phyloP scores from a whole-genome alignment of 2,888 invertebrate species.

The Sminthurides aquaticus region DNA sequence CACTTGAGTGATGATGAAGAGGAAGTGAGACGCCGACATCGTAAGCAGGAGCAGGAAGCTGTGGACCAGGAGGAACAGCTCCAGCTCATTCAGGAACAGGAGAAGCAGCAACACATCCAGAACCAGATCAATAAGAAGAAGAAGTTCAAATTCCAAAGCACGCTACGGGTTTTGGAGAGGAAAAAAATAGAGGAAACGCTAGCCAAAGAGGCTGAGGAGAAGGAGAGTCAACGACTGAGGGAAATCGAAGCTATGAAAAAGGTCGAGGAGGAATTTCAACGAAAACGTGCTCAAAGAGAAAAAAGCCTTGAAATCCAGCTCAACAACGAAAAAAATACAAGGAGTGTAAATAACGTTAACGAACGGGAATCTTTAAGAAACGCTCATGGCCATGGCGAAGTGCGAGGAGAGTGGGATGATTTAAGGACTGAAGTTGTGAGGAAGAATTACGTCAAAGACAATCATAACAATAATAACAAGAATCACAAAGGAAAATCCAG shows the following conservation, averaged over 20 bases:
- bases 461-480: not conserved
- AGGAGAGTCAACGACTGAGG: conserved; percentile 60
- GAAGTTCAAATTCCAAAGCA: conserved; percentile 75
- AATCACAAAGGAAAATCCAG: not conserved
- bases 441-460: no score
- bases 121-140: conserved; percentile 47
- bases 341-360: not conserved
- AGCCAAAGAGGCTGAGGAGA: conserved; percentile 63
- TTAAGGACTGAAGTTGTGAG: no score
- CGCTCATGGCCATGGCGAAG: not conserved
- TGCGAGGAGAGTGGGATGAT: not conserved
- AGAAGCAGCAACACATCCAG: not conserved
- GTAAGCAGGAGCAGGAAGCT: not conserved
- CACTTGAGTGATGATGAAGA: no score
- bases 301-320: conserved; percentile 6
- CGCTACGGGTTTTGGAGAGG: conserved; percentile 71
- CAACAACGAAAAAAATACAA: no score
- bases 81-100: not conserved
- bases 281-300: conserved; percentile 59
- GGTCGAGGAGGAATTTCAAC: conserved; percentile 80
- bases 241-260: conserved; percentile 76
- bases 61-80: not conserved
- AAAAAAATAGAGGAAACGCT: conserved; percentile 65
- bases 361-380: not conserved
- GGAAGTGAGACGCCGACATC: no score